Conservation (phyloP, 2,113 vertebrate species). For the Helogale parvula region DNA sequence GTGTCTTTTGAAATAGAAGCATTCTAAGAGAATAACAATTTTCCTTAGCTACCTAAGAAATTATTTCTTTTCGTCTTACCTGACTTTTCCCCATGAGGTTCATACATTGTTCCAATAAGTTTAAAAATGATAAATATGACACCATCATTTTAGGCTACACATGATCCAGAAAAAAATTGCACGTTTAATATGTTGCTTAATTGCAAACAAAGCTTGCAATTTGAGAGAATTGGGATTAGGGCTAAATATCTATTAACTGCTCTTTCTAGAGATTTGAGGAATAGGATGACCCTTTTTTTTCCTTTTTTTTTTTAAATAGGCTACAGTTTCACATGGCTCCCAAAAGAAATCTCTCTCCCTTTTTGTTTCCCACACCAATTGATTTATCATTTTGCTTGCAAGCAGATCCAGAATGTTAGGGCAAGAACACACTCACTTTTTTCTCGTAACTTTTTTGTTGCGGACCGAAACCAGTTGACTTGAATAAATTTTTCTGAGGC, state of each 20-base stretch:
- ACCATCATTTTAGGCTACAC: slow-evolving; percentile 54
- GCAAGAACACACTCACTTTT: slow-evolving; percentile 91
- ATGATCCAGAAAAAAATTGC: slow-evolving; percentile 62
- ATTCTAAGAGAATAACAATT: slow-evolving; percentile 14
- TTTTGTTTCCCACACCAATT: slow-evolving; percentile 91
- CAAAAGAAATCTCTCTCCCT: slow-evolving; percentile 85
- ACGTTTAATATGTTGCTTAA: slow-evolving; percentile 70
- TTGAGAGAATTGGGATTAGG: slow-evolving; percentile 81
- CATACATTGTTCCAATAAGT: not conserved
- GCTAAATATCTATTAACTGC: slow-evolving; percentile 86
- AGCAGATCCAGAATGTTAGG: slow-evolving; percentile 92
- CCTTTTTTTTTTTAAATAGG: slow-evolving; percentile 82
- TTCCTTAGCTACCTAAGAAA: not conserved
- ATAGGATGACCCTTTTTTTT: slow-evolving; percentile 83
- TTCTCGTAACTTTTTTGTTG: slow-evolving; percentile 92
- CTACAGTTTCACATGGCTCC: slow-evolving; percentile 91
- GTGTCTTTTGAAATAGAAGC: not conserved
- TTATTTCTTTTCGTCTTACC: slow-evolving; percentile 11
- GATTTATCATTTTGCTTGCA: slow-evolving; percentile 95
- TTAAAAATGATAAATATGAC: slow-evolving; percentile 62
- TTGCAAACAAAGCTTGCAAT: slow-evolving; percentile 77
- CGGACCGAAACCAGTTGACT: slow-evolving; percentile 94
- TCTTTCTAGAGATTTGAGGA: slow-evolving; percentile 85
- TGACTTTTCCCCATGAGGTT: not conserved
- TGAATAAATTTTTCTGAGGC: slow-evolving; percentile 95